phyloP scores from a whole-genome alignment of 2,113 vertebrate species.

The Probosciger aterrimus region DNA sequence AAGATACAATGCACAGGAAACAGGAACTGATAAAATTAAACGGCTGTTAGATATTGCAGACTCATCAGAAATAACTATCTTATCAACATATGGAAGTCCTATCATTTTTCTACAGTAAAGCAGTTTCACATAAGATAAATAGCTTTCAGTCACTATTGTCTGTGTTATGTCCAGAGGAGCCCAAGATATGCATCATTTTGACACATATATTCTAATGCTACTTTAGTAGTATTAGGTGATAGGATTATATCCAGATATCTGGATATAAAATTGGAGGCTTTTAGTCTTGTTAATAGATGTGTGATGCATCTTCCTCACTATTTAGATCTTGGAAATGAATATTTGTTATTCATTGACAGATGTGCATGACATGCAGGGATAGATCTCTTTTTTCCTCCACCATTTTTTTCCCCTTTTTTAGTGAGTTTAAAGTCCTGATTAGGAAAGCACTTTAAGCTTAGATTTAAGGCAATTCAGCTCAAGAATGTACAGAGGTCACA shows the following conservation, averaged over 20 bases:
- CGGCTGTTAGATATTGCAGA: slow-evolving; percentile 17
- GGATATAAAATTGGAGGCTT: slow-evolving; percentile 37
- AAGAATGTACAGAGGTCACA: neutral
- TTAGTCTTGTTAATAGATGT: slow-evolving; percentile 3
- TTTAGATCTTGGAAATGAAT: neutral
- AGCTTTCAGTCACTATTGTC: slow-evolving; percentile 67
- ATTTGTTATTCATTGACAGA: neutral
- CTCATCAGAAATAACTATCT: slow-evolving; percentile 70
- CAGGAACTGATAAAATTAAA: slow-evolving; percentile 64
- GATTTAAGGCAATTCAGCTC: neutral
- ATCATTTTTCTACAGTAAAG: slow-evolving; percentile 70
- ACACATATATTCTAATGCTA: slow-evolving; percentile 65
- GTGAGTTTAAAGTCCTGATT: slow-evolving; percentile 9
- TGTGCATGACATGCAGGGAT: neutral
- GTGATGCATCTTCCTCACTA: slow-evolving; percentile 8
- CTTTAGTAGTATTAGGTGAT: slow-evolving; percentile 2
- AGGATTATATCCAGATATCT: slow-evolving; percentile 57
- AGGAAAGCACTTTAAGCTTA: neutral
- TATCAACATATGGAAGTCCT: slow-evolving; percentile 68
- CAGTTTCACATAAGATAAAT: slow-evolving; percentile 72
- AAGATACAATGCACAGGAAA: slow-evolving; percentile 26
- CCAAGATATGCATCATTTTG: slow-evolving; percentile 71
- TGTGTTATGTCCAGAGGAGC: slow-evolving; percentile 46
- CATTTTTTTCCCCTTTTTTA: neutral
- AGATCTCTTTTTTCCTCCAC: neutral